These are phyloP conservation scores for Molothrus aeneus DNA, from an alignment of 2,797 vertebrate genomes.

Conservation along the genomic window DNA sequence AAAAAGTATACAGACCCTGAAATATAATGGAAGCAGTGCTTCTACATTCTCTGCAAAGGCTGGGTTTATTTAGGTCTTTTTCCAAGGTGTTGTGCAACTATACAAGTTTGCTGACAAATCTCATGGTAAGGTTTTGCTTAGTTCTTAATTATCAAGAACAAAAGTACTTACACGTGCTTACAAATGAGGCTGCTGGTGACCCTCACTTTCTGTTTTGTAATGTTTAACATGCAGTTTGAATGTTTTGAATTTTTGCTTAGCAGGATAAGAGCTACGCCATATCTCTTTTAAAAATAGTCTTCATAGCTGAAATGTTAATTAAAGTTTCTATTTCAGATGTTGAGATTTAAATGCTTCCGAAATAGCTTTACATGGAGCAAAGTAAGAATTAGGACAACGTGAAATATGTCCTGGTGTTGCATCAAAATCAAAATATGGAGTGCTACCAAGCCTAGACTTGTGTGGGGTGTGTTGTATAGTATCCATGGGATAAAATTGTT, in stretches of 20 bases:
- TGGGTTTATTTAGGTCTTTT: not conserved
- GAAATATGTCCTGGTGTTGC: not conserved
- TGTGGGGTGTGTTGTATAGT: not conserved
- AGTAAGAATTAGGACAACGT: not conserved
- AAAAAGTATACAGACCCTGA: not conserved
- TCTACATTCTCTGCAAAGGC: not conserved
- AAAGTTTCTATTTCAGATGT: not conserved
- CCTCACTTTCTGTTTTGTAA: not conserved
- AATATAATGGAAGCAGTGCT: not conserved
- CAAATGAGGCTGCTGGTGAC: not conserved
- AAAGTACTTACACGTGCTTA: not conserved
- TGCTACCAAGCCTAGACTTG: not conserved
- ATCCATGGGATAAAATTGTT: not conserved
- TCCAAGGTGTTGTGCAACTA: not conserved
- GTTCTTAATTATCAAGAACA: not conserved
- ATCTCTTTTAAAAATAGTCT: not conserved
- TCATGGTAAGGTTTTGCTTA: not conserved
- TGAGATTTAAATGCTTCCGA: not conserved
- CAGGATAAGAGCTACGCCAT: not conserved
- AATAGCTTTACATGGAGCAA: not conserved
- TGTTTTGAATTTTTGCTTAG: conserved; percentile 16
- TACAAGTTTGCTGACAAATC: not conserved
- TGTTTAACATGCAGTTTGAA: not conserved
- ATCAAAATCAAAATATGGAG: not conserved
- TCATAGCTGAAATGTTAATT: conserved; percentile 29